These are phyloP conservation scores for Micrasema minimum DNA, from an alignment of 1,140 invertebrate species.

Conservation along the genomic window DNA sequence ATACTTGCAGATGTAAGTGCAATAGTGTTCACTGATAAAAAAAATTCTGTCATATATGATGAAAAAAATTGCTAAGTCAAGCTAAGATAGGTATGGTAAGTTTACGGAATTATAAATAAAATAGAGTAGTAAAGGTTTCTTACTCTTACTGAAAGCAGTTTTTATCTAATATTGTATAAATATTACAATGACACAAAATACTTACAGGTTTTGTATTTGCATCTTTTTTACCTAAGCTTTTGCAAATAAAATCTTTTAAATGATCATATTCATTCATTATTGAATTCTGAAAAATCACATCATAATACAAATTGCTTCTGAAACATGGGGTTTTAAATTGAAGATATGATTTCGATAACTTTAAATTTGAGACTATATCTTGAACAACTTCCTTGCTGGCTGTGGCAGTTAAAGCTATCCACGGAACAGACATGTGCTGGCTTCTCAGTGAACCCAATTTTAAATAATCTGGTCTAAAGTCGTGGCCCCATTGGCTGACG, in stretches of 20 bases:
- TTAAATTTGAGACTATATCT: constrained; percentile 74
- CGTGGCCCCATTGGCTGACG: constrained; percentile 98
- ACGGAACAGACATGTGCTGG: constrained; percentile 78
- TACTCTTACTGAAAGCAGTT: background rate
- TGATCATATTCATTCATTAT: constrained; percentile 82
- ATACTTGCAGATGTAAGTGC: too few species aligned
- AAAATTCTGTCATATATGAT: too few species aligned
- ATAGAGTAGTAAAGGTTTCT: too few species aligned
- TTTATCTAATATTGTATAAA: background rate
- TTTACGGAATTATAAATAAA: too few species aligned
- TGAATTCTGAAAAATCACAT: constrained; percentile 85
- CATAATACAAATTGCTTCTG: constrained; percentile 86
- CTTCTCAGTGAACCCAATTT: constrained; percentile 81
- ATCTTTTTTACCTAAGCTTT: constrained; percentile 66
- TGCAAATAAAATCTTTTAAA: constrained; percentile 75
- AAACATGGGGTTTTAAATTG: constrained; percentile 80
- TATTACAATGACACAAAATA: background rate
- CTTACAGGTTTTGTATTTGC: constrained; percentile 66
- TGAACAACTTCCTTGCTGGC: constrained; percentile 81
- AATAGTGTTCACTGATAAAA: too few species aligned
- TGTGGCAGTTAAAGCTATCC: constrained; percentile 95
- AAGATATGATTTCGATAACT: constrained; percentile 70
- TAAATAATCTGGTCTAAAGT: constrained; percentile 95
- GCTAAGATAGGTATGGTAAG: too few species aligned
- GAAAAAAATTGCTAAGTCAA: too few species aligned